phyloP scores from a whole-genome alignment of 2,797 vertebrate species.

The Fistularia tabacaria region DNA sequence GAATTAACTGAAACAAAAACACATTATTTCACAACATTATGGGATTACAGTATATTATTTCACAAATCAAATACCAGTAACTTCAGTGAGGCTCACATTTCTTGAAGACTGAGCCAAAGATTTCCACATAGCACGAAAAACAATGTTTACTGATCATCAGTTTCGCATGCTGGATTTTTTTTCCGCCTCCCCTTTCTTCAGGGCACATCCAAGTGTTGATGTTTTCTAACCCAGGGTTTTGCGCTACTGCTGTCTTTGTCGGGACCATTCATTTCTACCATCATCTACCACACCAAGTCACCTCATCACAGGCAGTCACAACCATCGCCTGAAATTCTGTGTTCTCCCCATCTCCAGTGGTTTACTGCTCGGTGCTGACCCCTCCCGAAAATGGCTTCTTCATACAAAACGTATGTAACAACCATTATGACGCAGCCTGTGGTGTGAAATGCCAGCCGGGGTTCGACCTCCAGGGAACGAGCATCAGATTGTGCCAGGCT shows the following conservation, averaged over 20 bases:
- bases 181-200: conserved; percentile 1
- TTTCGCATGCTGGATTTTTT: conserved; percentile 1
- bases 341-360: conserved; percentile 67
- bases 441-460: conserved; percentile 88
- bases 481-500: conserved; percentile 89
- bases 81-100: conserved; percentile 2
- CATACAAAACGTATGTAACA: conserved; percentile 90
- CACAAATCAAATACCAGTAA: conserved; percentile 29
- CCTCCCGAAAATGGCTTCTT: conserved; percentile 93
- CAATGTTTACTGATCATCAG: conserved; percentile 28
- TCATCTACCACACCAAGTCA: too few relatives aligned
- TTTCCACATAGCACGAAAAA: conserved; percentile 26
- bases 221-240: conserved; percentile 37
- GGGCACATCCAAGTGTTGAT: conserved; percentile 14
- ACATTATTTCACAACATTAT: conserved; percentile 5
- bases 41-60: neutral
- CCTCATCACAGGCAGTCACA: too few relatives aligned
- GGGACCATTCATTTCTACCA: conserved; percentile 36
- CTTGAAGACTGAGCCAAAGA: conserved; percentile 18
- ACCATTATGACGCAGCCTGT: conserved; percentile 91
- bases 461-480: conserved; percentile 87
- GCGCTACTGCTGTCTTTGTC: conserved; percentile 25
- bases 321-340: too few relatives aligned
- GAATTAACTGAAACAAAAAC: conserved; percentile 10
- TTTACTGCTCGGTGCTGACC: conserved; percentile 82